phyloP scores from a whole-genome alignment of 2,888 invertebrate genomes.

The Nymphalis urticae region DNA sequence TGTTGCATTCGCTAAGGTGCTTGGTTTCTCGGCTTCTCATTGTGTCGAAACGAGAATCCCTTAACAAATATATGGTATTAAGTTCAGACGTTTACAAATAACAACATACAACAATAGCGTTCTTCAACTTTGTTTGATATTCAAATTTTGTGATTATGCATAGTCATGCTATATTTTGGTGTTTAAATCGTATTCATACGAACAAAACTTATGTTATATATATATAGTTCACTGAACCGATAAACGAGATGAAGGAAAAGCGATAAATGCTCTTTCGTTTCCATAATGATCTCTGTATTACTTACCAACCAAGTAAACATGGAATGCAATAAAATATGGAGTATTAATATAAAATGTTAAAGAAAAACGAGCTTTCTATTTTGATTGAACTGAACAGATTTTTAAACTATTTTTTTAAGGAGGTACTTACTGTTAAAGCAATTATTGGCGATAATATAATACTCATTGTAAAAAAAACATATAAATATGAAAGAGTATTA shows the following conservation, averaged over 20 bases:
- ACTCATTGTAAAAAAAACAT: too few species aligned
- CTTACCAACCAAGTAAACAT: too few species aligned
- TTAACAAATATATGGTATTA: conserved; percentile 73
- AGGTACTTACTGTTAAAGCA: too few species aligned
- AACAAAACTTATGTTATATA: background rate
- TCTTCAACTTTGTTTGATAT: conserved; percentile 47
- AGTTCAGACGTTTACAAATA: conserved; percentile 56
- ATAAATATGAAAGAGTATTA: too few species aligned
- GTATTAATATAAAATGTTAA: too few species aligned
- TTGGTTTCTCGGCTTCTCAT: conserved; percentile 68
- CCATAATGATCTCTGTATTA: too few species aligned
- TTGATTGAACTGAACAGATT: too few species aligned
- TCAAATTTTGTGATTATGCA: conserved; percentile 46
- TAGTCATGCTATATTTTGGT: conserved; percentile 27
- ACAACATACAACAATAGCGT: conserved; percentile 53
- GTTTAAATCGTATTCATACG: conserved; percentile 15
- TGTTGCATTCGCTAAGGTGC: conserved; percentile 67
- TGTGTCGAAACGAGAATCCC: conserved; percentile 50
- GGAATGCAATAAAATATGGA: too few species aligned
- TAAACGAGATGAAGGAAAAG: background rate
- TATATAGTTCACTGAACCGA: background rate
- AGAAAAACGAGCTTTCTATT: too few species aligned
- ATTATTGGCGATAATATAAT: too few species aligned
- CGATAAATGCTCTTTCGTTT: too few species aligned
- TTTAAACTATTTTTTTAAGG: too few species aligned